Evolutionary conservation across 2,888 invertebrate species (phyloP), one percentile per base, ranked within the genome.

Genomic region (Habroteleia sp.): DNA sequence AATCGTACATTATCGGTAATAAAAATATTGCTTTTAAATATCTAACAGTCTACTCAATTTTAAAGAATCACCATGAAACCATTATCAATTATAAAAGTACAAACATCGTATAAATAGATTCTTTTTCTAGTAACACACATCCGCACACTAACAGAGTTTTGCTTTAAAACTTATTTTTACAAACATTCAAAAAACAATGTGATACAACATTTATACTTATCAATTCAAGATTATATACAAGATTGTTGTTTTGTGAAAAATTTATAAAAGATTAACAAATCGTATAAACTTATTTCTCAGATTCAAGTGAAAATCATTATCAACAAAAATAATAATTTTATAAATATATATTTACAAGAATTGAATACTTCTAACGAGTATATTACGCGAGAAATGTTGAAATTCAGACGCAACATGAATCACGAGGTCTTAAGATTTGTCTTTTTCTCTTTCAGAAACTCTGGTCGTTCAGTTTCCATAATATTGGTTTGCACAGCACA

Each of bases 61-160:
- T 16, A 52, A 52, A 39, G 39, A 37, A 52, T 27, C 52, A 39
- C 52, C 52, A 4, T 3, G 10, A 20, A 39, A 41, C 8, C 16
- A 25, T n/a, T 17, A 52, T 20, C 14, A 39, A 62, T 54, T 29
- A 42, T 42, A 25, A 42, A 42, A 42, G n/a, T 56, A 11, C 13
- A 56, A 56, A 31, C 42, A 17, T 4, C 14, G 6, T 33, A 58
- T 58, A 58, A 58, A 58, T 58, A 58, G 2, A 10, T 52, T 7
- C 14, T 33, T 58, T 58, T 42, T 44, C 44, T 58, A 44, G 44
- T 35, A 29, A 42, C 42, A 58, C 29, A 35, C 58, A 58, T 56
- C 5, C 41, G n/a, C 23, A 35, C 50, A 7, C 14, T 17, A 8
- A 11, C n/a, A 41, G 2, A 10, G 0, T 7, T 20, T 25, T 13